Evolutionary conservation across 2,797 vertebrate genomes (phyloP).

Genomic region (Acanthiza pusilla): DNA sequence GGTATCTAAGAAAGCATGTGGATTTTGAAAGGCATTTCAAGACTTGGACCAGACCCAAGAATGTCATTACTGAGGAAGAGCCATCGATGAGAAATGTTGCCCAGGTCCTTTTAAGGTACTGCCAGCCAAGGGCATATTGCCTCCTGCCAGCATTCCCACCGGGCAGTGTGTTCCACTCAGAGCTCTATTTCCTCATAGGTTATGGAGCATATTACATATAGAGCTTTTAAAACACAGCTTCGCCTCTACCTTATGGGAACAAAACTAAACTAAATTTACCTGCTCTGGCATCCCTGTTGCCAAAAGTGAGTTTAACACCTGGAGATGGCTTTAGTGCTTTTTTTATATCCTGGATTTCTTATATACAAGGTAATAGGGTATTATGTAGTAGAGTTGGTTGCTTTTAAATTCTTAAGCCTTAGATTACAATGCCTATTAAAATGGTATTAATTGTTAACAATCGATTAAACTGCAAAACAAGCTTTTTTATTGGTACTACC

Average conservation of each 20-base stretch:
- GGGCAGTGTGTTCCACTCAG: background rate
- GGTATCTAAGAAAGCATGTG: background rate
- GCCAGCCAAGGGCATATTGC: background rate
- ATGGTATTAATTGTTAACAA: background rate
- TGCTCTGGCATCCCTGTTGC: background rate
- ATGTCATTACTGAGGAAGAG: background rate
- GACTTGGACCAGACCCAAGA: background rate
- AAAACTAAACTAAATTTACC: background rate
- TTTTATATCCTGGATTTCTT: background rate
- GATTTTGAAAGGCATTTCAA: background rate
- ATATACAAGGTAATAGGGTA: background rate
- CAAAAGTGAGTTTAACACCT: background rate
- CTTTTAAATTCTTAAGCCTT: background rate
- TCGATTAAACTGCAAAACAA: background rate
- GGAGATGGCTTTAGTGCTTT: background rate
- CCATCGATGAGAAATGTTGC: fast-evolving
- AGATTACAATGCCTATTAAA: background rate
- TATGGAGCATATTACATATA: fast-evolving
- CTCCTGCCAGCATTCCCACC: background rate
- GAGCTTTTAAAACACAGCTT: background rate
- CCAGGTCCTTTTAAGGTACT: background rate
- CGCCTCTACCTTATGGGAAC: background rate
- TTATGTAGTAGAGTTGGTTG: background rate
- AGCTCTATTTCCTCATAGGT: background rate
- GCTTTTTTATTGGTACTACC: background rate